Evolutionary conservation across 2,113 vertebrate genomes (phyloP), one percentile per base, ranked within the genome.

Genomic region (Jacana jacana): DNA sequence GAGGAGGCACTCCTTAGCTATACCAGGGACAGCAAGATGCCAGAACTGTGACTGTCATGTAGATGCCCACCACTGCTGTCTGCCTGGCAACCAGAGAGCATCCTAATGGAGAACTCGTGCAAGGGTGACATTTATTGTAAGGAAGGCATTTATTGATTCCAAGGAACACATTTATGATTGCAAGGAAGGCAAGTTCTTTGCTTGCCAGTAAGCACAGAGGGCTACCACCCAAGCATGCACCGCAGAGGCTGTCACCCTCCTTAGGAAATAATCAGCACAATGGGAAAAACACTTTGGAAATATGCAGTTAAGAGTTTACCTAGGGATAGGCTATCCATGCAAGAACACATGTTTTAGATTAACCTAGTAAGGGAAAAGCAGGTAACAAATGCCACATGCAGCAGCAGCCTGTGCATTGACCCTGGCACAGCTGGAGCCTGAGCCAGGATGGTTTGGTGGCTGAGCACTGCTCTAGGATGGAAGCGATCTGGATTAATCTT

Each of bases 21-120:
- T 39, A 9, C 48, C 3, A 16, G 33, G 63, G 27, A 65, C 28
- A 77, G 44, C 35, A n/a, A 54, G 64, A 17, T 70, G 55, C 22
- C 68, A 60, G 55, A 13, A 10, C 39, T 10, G 77, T 48, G 71
- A 44, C 17, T 17, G 57, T 68, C 81, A 40, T 76, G 10, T 11
- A 17, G 63, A 51, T 49, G 42, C 48, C 24, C 35, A 35, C 60
- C 11, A 1, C 44, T 22, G 39, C 48, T 33, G 15, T 6, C 35
- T 33, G 31, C 55, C 17, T 35, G 71, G 9, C 54, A 58, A 4
- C 1, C 3, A 8, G 49, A 66, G 60, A 46, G 9, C 33, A 52
- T 37, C 60, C 24, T 11, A 4, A 3, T 0, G 4, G 30, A 48
- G 11, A 42, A 61, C 15, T 39, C 44, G 4, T 33, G 6, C 19